Conservation (phyloP, 2,113 vertebrate species). For the Sarotherodon lohbergeri region DNA sequence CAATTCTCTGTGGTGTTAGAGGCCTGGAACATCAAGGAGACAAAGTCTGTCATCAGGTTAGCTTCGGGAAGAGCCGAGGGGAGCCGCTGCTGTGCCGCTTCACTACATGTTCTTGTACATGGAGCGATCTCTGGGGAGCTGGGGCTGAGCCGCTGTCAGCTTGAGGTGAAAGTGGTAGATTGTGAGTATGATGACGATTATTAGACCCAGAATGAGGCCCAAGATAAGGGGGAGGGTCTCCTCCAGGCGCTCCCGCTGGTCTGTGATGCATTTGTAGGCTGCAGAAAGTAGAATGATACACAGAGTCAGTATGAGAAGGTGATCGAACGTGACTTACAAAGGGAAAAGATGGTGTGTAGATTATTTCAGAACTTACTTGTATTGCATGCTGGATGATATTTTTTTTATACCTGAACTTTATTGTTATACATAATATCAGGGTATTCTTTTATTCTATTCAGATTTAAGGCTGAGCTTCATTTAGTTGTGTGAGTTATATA, state of each 20-base stretch:
- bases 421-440: background rate
- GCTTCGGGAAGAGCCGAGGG: slow-evolving; percentile 22
- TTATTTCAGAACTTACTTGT: background rate
- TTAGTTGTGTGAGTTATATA: background rate
- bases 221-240: slow-evolving; percentile 91
- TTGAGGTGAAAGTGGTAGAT: slow-evolving; percentile 96
- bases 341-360: background rate
- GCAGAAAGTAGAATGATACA: slow-evolving; percentile 34
- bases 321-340: background rate
- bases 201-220: slow-evolving; percentile 86
- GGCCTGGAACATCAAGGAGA: slow-evolving; percentile 9
- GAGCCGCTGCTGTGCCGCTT: background rate
- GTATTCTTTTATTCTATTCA: background rate
- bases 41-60: slow-evolving; percentile 21
- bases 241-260: slow-evolving; percentile 90
- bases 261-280: slow-evolving; percentile 93
- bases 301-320: background rate
- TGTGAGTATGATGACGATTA: slow-evolving; percentile 85
- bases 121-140: slow-evolving; percentile 89
- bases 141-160: slow-evolving; percentile 84
- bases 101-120: slow-evolving; percentile 96
- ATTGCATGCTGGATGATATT: background rate
- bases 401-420: background rate
- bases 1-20: slow-evolving; percentile 8
- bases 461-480: background rate